Evolutionary conservation across 2,797 vertebrate genomes (phyloP).

Genomic region (Clarias platycephalus): DNA sequence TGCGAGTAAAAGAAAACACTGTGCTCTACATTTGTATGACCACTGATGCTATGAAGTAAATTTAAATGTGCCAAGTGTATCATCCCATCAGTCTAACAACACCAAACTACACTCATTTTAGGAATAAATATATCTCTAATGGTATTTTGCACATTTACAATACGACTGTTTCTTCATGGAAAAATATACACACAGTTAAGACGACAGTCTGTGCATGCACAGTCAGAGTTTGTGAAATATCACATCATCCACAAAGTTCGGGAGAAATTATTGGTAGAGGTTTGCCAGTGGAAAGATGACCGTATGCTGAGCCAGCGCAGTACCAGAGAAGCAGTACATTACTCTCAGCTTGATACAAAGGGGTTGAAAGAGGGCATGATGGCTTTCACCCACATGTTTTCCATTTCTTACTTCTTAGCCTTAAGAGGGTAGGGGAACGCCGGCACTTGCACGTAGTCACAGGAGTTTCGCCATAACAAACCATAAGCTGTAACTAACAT

Average conservation of each 20-base stretch:
- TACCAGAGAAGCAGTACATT: background rate
- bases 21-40: constrained; percentile 22
- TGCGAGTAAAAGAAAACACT: constrained; percentile 24
- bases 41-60: constrained; percentile 17
- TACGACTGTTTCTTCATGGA: background rate
- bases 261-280: background rate
- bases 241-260: background rate
- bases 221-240: background rate
- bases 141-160: background rate
- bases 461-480: constrained; percentile 21
- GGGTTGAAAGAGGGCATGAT: constrained; percentile 8
- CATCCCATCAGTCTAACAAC: background rate
- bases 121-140: background rate
- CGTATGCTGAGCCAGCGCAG: background rate
- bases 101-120: background rate
- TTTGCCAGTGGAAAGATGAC: background rate
- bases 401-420: background rate
- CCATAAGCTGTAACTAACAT: constrained; percentile 29
- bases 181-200: background rate
- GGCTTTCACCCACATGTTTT: constrained; percentile 18
- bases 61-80: background rate
- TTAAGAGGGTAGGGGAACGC: constrained; percentile 20
- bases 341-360: constrained; percentile 3
- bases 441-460: constrained; percentile 48
- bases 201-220: too few species aligned